Evolutionary conservation across 35 echinoderm and acorn worm species (phyloP).

Genomic region (Amphiura filiformis): DNA sequence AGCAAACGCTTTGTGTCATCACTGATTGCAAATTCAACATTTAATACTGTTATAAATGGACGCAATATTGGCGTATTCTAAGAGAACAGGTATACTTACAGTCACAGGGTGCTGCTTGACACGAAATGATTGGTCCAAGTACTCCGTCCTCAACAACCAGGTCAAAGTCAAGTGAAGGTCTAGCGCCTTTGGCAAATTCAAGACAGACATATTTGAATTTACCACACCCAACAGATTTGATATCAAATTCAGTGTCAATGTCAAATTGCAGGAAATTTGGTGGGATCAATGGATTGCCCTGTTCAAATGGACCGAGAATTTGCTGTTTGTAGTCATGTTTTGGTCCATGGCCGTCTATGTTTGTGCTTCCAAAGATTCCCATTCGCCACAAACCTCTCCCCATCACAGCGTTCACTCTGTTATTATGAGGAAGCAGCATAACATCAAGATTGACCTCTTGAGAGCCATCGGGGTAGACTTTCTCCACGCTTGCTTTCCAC

Average conservation of each 20-base stretch:
- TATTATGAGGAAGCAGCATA: not conserved
- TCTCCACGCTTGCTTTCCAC: not conserved
- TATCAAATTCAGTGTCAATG: not conserved
- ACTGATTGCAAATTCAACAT: too few species aligned
- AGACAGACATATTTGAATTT: not conserved
- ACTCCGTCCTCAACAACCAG: not conserved
- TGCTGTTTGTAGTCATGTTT: not conserved
- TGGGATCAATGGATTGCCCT: not conserved
- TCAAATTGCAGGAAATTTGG: not conserved
- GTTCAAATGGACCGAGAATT: not conserved
- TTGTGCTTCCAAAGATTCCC: not conserved
- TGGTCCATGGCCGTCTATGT: not conserved
- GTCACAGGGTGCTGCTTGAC: not conserved
- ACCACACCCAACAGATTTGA: not conserved
- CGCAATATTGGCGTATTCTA: too few species aligned
- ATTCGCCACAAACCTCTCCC: not conserved
- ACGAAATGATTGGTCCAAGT: not conserved
- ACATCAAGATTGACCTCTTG: not conserved
- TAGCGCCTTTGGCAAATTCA: not conserved
- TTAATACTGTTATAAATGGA: too few species aligned
- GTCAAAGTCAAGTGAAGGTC: not conserved
- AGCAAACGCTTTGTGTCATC: too few species aligned
- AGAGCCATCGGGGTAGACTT: not conserved
- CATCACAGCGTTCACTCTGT: not conserved
- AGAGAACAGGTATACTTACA: too few species aligned